Evolutionary conservation across 2,888 invertebrate species (phyloP).

Genomic region (Nematopogon swammerdamellus): DNA sequence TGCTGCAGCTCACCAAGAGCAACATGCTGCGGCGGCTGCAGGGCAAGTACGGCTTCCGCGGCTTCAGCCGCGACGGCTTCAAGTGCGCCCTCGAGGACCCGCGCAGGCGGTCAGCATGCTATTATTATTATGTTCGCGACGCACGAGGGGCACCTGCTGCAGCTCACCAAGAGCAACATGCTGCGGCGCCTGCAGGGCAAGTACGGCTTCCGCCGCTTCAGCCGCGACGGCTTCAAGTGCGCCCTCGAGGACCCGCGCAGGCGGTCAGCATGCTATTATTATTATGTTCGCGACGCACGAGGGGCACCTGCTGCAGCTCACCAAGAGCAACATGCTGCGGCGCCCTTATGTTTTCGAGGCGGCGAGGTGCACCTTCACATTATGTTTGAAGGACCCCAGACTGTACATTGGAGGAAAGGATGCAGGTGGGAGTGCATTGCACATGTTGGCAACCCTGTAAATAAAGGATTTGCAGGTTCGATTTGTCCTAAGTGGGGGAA

Average conservation of each 20-base stretch:
- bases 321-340: constrained; percentile 79
- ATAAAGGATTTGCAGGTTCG: no score
- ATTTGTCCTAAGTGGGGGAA: no score
- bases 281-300: constrained; percentile 91
- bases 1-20: constrained; percentile 83
- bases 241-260: constrained; percentile 73
- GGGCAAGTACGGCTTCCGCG: constrained; percentile 89
- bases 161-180: constrained; percentile 82
- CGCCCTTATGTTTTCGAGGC: no score
- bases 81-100: constrained; percentile 85
- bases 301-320: constrained; percentile 78
- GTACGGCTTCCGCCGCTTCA: constrained; percentile 92
- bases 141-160: constrained; percentile 88
- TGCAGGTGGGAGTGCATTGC: no score
- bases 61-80: constrained; percentile 93
- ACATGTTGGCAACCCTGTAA: no score
- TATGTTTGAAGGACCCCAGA: no score
- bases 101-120: constrained; percentile 14
- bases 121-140: constrained; percentile 71
- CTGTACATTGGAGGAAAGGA: no score
- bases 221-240: constrained; percentile 91
- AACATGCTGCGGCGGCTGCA: constrained; percentile 79
- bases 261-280: neutral
- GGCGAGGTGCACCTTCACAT: no score
- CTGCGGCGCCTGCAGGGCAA: constrained; percentile 78